A percentile compares a stretch with the other conserved stretches of the same genome.
Conservation (phyloP, 2,888 invertebrate species). For the Troides helena region DNA sequence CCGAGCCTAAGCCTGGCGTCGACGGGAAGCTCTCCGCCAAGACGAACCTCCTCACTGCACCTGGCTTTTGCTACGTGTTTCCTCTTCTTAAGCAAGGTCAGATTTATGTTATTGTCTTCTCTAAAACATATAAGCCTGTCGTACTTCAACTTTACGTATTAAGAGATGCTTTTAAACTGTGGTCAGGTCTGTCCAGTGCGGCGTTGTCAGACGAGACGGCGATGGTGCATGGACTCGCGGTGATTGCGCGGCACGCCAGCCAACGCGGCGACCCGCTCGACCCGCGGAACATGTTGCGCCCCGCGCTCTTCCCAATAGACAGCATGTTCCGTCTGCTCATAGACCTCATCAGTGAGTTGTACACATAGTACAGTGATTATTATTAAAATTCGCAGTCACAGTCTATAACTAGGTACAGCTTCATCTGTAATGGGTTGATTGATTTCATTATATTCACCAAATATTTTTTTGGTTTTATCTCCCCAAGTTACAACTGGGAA, state of each 20-base stretch:
- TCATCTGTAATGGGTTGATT: too few species aligned
- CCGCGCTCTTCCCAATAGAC: slow-evolving; percentile 88
- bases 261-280: slow-evolving; percentile 63
- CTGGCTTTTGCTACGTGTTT: slow-evolving; percentile 91
- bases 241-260: slow-evolving; percentile 85
- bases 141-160: too few species aligned
- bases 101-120: too few species aligned
- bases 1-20: slow-evolving; percentile 40
- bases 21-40: slow-evolving; percentile 35
- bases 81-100: slow-evolving; percentile 85
- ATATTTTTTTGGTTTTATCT: too few species aligned
- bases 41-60: slow-evolving; percentile 79
- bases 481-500: too few species aligned
- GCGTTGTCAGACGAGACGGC: slow-evolving; percentile 74
- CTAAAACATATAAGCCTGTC: too few species aligned
- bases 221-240: slow-evolving; percentile 73
- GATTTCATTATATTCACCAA: too few species aligned
- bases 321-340: slow-evolving; percentile 91
- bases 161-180: not conserved
- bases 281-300: slow-evolving; percentile 82
- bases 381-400: too few species aligned
- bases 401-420: too few species aligned
- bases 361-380: too few species aligned
- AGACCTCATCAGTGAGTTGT: slow-evolving; percentile 84
- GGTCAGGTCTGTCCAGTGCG: slow-evolving; percentile 51